Base-by-base conservation (phyloP, 2,113 vertebrate genomes). In the Ageneiosus marmoratus region DNA sequence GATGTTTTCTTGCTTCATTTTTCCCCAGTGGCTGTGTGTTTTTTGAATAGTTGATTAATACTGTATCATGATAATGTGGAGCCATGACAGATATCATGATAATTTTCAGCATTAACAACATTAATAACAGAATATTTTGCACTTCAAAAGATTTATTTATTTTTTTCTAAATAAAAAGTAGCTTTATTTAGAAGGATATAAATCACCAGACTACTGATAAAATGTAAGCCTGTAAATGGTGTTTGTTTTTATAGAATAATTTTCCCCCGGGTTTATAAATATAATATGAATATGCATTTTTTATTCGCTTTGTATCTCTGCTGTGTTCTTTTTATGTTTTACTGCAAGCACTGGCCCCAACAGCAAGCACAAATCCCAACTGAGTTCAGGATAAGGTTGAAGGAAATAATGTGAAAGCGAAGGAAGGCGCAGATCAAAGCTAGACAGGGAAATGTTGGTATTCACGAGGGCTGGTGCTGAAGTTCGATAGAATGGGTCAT, bases 401-500 rank as follows among this genome's bases (percentile, higher is more conserved):
- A 67, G 48, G 27, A 77, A 82, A 74, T 50, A 37, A 83, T 53
- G 60, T 65, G 51, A 63, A 67, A 34, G 48, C 11, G 81, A 75
- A 50, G 48, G 37, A 55, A 73, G 73, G 60, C 58, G 0, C 27
- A 22, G 69, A 85, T 80, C 84, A 85, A 87, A 77, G 82, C 46
- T 11, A 85, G 58, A 69, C 78, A 41, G 55, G 81, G 73, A 53
- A 13, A 18, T 24, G 80, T 79, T 73, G 34, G 58, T 63, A 84
- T 84, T 80, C 65, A 73, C 32, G 20, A 32, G 76, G 56, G 44
- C 32, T 74, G 60, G 83, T 63, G 58, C 80, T n/a, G 41, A 75
- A 81, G 78, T 65, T 24, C 56, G 62, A 37, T 65, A 55, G 73
- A 46, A 55, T 7, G 60, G 83, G 86, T 81, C 81, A 85, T 81